Percentiles rank a stretch among this genome's conserved stretches.
phyloP scores from a whole-genome alignment of 2,888 invertebrate species.

The Phengaris alcon region DNA sequence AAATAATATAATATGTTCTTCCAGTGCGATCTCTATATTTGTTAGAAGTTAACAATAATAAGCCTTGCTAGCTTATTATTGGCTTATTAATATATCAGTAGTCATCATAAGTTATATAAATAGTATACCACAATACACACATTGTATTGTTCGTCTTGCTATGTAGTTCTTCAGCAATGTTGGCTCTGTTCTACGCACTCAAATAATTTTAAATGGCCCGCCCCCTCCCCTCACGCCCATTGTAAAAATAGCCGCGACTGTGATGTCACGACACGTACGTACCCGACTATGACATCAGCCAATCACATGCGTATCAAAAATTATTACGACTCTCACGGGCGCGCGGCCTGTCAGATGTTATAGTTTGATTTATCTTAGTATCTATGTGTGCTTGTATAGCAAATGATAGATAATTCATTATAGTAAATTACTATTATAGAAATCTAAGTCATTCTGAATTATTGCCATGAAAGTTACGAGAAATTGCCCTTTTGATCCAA shows the following conservation, averaged over 20 bases:
- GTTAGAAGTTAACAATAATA: too few relatives aligned
- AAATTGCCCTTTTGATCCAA: not conserved
- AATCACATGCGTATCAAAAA: constrained; percentile 59
- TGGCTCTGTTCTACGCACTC: not conserved
- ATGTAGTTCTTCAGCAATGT: constrained; percentile 1
- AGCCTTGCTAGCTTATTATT: too few relatives aligned
- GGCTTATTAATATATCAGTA: too few relatives aligned
- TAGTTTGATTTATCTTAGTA: not conserved
- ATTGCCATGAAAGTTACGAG: too few relatives aligned
- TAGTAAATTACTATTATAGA: too few relatives aligned
- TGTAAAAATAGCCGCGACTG: constrained; percentile 69
- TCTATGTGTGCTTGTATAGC: too few relatives aligned
- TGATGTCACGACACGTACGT: constrained; percentile 73
- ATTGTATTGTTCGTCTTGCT: not conserved
- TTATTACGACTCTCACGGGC: constrained; percentile 57
- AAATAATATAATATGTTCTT: too few relatives aligned
- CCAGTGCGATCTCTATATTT: too few relatives aligned
- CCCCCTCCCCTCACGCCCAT: constrained; percentile 47
- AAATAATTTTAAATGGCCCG: not conserved
- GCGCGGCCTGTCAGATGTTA: not conserved
- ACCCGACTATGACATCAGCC: constrained; percentile 72
- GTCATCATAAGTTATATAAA: not conserved
- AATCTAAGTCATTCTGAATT: too few relatives aligned
- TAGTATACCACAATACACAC: not conserved
- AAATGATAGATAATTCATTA: too few relatives aligned